Evolutionary conservation across 2,113 vertebrate species (phyloP), one percentile per base, ranked within the genome.

Genomic region (Peromyscus polionotus): DNA sequence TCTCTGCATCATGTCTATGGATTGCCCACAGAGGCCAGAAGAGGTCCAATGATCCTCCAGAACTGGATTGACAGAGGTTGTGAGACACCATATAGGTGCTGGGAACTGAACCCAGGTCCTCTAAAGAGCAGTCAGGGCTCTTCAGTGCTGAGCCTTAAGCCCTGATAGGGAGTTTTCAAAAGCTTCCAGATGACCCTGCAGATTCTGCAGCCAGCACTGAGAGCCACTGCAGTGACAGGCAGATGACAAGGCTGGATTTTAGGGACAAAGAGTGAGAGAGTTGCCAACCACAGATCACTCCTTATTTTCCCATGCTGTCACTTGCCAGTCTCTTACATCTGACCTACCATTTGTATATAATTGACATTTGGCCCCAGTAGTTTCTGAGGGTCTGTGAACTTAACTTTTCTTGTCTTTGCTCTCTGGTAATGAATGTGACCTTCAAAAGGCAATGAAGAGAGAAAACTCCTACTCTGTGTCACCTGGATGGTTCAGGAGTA

Each of bases 191-290:
- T 0, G 14, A 6, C 24, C 9, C 51, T 39, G 22, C 24, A n/a
- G 45, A 12, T 12, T 75, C 75, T 6, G 54, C 7, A 51, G 72
- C 36, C 59, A 36, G 90, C 54, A 54, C 48, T 1, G 33, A 48
- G 61, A 45, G 42, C 11, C 70, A 2, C 1, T 2, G 2, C 0
- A 1, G 57, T 1, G 5, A 31, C n/a, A 3, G 3, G 1, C 14
- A 17, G 26, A 10, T 0, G 3, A 7, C 33, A 10, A 0, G 1
- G 19, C 39, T 4, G 19, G 67, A 2, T 16, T 48, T 17, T 33
- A 51, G 42, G 63, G 57, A 0, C 11, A 16, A 57, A 2, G 19
- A 0, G 57, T 39, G 61, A 19, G 28, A 59, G 61, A 17, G 24
- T 1, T 14, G 22, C 14, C 20, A 2, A 42, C 22, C 2, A 0